phyloP scores from a whole-genome alignment of 2,888 invertebrate species.

The Cataglyphis altisquamis region DNA sequence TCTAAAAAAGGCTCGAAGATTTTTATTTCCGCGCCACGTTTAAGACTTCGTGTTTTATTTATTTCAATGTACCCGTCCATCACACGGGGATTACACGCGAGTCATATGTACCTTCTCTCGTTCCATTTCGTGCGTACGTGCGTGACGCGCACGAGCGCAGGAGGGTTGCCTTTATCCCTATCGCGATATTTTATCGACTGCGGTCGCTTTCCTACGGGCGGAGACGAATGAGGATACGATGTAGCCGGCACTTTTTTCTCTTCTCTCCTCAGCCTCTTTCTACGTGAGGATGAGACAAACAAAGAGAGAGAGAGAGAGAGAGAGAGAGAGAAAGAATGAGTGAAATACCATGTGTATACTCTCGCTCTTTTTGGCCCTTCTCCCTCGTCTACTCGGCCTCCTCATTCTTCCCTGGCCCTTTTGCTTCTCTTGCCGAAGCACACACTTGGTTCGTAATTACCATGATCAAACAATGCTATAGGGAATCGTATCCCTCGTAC shows the following conservation, averaged over 20 bases:
- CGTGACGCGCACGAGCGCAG: constrained; percentile 8
- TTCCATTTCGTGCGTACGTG: constrained; percentile 16
- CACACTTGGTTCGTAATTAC: constrained; percentile 79
- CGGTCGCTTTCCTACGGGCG: constrained; percentile 33
- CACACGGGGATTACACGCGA: constrained; percentile 41
- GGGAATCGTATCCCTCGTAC: constrained; percentile 66
- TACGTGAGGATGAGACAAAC: constrained; percentile 18
- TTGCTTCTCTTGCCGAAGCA: constrained; percentile 66
- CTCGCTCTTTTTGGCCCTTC: constrained; percentile 20
- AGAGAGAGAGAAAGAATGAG: constrained; percentile 14
- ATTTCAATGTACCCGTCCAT: not conserved
- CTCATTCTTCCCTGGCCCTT: constrained; percentile 63
- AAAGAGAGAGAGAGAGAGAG: not conserved
- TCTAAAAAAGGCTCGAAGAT: not conserved
- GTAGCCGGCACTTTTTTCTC: constrained; percentile 46
- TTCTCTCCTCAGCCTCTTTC: constrained; percentile 29
- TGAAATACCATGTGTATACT: not conserved
- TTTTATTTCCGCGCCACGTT: constrained; percentile 1
- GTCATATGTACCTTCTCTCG: constrained; percentile 10
- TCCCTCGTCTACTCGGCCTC: constrained; percentile 24
- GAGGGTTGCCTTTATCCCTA: constrained; percentile 54
- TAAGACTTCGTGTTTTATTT: constrained; percentile 15
- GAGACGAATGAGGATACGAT: constrained; percentile 41
- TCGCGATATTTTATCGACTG: constrained; percentile 63
- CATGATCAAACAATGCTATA: constrained; percentile 82